Evolutionary conservation across 2,797 vertebrate species (phyloP), one percentile per base, ranked within the genome.

Genomic region (Dallia pectoralis): DNA sequence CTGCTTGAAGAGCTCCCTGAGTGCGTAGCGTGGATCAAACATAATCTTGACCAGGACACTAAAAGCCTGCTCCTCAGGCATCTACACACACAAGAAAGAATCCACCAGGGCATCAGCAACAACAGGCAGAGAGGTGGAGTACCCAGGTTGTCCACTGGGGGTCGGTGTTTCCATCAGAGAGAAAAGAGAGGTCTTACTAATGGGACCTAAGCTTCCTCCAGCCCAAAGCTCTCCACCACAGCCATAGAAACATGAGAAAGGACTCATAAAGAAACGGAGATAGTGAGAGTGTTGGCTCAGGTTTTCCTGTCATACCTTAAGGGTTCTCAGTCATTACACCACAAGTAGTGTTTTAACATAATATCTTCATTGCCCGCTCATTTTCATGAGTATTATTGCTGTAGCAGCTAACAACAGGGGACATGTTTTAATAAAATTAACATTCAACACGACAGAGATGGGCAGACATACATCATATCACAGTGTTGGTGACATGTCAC

Each of bases 1-100:
- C 90, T 99, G 98, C 89, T 99, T 99, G 93, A 99, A 99, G 89
- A 99, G 97, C 89, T 99, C 97, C 95, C 98, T 94, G 94, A 99
- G 98, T 84, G 97, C 97, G 8, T 99, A 99, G 84, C 36, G 36
- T 40, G 36, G 36, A 40, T 99, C 96, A 90, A 99, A 99, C 98
- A 99, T 99, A 91, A 99, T 99, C 93, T 99, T 99, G 80, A 99
- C 98, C 90, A 99, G 92, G 82, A 99, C 97, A 73, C 98, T 99
- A 89, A 99, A 99, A 2, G 98, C 98, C 88, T 99, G 98, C 83
- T 99, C 98, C 90, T 99, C 97, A 30, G 98, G 98, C 98, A 99
- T 99, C 98, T 99, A 70, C 19, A 30, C 40, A n/a, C 22, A 30
- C 32, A 9, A 65, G 32, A 65, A 2, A n/a, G 18, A 64, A 61